Evolutionary conservation across 2,113 vertebrate genomes (phyloP), one percentile per base, ranked within the genome.

Genomic region (Cercopithecus mona): DNA sequence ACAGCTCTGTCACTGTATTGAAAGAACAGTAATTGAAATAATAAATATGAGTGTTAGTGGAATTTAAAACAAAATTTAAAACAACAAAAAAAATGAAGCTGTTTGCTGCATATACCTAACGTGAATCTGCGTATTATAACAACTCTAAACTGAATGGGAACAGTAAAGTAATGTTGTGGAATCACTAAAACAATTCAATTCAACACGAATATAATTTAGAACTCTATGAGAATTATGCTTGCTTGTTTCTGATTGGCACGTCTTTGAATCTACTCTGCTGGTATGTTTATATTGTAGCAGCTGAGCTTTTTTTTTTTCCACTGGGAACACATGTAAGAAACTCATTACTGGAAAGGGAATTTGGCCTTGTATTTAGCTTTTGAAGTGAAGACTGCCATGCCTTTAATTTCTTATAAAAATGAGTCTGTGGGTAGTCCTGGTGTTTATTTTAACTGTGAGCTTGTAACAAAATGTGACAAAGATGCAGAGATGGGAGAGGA

Each of bases 11-110:
- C 99, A 99, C 94, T 99, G 99, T 88, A 98, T 99, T 43, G 99
- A 99, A 97, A 99, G 98, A 93, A 99, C 99, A 50, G 99, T 99
- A 98, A 99, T 99, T 97, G 99, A 99, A 95, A 99, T 99, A 32
- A 99, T 99, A 95, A 99, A 99, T 98, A 99, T 99, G 98, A 99
- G 99, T 16, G 99, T 99, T 76, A 99, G 99, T 83, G 99, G 99
- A 79, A 97, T 99, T 92, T 99, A 98, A 98, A 64, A 95, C 84
- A 83, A 85, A 9, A 0, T 0, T 66, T 94, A 79, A 90, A 70
- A 86, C 27, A 85, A 35, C 32, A 5, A 88, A n/a, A 38, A 9
- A 94, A 17, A 30, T 76, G 81, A 84, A 68, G 81, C 48, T 79
- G 35, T 95, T 90, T 96, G 81, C 35, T 89, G 82, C 90, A 72